These are phyloP conservation scores for Xyliphius kryptos DNA, from an alignment of 2,113 vertebrate species.

Conservation along the genomic window DNA sequence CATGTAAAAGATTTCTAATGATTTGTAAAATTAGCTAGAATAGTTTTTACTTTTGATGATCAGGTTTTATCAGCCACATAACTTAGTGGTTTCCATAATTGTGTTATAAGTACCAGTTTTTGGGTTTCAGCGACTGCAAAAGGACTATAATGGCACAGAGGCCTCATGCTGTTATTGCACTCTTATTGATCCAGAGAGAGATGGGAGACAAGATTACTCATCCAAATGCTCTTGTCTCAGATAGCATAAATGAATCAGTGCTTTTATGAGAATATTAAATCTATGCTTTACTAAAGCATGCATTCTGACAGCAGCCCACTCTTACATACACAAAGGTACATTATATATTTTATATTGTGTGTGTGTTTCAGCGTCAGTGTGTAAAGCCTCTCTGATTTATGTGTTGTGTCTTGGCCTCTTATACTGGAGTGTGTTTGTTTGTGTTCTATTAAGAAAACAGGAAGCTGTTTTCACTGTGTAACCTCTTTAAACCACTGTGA, in stretches of 20 bases:
- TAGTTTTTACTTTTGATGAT: no score
- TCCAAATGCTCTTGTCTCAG: constrained; percentile 4
- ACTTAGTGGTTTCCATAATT: no score
- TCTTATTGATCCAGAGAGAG: constrained; percentile 33
- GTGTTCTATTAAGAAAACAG: background rate
- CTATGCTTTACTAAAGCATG: background rate
- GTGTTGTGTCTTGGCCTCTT: background rate
- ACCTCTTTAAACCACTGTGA: background rate
- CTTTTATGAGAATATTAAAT: background rate
- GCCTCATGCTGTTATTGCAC: constrained; percentile 44
- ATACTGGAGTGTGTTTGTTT: background rate
- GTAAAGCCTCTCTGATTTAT: background rate
- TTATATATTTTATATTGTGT: no score
- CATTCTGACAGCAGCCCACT: background rate
- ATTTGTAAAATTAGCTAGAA: no score
- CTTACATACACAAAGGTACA: no score
- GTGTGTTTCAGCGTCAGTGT: background rate
- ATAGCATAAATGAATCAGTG: background rate
- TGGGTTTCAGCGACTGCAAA: no score
- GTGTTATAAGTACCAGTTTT: no score
- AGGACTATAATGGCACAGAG: constrained; percentile 46
- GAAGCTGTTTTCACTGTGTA: background rate
- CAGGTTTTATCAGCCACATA: no score
- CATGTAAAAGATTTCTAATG: no score
- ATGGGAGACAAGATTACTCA: background rate